Evolutionary conservation across 2,113 vertebrate species (phyloP).

Genomic region (Alouatta palliata): DNA sequence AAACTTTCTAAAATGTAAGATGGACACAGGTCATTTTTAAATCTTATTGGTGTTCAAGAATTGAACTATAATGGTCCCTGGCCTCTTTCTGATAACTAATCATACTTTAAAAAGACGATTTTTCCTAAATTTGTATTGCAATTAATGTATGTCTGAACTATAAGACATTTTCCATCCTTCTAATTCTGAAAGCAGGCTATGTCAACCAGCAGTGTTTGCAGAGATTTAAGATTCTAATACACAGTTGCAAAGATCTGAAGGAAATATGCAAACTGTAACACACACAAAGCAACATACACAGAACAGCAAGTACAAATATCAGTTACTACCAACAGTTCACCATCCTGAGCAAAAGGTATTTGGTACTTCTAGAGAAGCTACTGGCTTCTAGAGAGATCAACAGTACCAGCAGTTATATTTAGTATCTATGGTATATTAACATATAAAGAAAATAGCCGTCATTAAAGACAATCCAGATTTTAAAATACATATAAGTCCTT

Average conservation of each 20-base stretch:
- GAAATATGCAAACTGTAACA: neutral
- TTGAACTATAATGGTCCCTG: neutral
- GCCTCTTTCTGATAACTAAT: conserved; percentile 45
- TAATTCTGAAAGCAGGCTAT: conserved; percentile 53
- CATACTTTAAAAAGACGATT: neutral
- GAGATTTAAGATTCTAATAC: conserved; percentile 55
- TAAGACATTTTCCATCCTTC: neutral
- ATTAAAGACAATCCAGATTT: conserved; percentile 32
- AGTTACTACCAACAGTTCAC: neutral
- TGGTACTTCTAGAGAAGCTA: conserved; percentile 52
- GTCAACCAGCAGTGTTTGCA: neutral
- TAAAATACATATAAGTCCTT: conserved; percentile 71
- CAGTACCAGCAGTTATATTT: neutral
- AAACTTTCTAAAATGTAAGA: conserved; percentile 67
- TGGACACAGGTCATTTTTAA: neutral
- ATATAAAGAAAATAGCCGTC: conserved; percentile 55
- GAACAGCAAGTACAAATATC: neutral
- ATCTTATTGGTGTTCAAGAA: conserved; percentile 28
- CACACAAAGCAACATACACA: neutral
- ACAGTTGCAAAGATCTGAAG: conserved; percentile 42
- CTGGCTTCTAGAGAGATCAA: conserved; percentile 36
- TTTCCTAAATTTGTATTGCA: neutral
- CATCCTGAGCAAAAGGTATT: conserved; percentile 57
- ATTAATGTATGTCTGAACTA: conserved; percentile 1
- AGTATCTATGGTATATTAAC: conserved; percentile 43